Percentiles rank a stretch among this genome's conserved stretches.
These are phyloP conservation scores for Uromys caudimaculatus DNA, from an alignment of 2,797 vertebrate species.

Conservation along the genomic window DNA sequence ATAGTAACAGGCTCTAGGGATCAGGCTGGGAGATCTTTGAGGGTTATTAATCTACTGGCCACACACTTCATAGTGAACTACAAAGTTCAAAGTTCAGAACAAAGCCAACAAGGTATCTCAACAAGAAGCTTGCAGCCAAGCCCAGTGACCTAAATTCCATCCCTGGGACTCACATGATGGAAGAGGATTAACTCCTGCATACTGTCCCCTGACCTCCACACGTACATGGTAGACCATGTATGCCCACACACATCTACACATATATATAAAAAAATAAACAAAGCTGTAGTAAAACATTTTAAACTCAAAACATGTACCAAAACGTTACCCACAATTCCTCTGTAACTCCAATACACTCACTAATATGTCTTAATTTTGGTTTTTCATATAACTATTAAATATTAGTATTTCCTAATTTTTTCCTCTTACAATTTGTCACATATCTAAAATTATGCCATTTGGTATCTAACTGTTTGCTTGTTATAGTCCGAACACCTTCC, in stretches of 20 bases:
- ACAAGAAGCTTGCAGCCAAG: neutral
- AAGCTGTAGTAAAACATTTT: neutral
- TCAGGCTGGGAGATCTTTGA: neutral
- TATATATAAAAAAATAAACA: neutral
- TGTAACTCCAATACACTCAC: neutral
- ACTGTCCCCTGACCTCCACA: neutral
- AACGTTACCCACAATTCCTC: neutral
- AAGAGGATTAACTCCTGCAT: neutral
- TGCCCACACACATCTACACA: neutral
- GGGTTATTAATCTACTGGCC: neutral
- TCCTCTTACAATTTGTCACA: neutral
- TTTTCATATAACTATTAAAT: neutral
- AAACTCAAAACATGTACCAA: neutral
- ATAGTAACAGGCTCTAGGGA: neutral
- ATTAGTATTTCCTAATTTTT: neutral
- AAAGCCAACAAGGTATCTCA: neutral
- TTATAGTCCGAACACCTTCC: neutral
- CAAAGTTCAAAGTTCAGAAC: neutral
- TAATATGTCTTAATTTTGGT: constrained; percentile 15
- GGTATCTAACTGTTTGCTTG: neutral
- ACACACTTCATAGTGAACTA: constrained; percentile 3
- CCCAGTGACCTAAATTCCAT: neutral
- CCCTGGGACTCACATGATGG: too few relatives aligned
- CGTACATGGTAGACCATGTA: neutral
- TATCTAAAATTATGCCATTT: neutral